Percentiles rank a stretch among this genome's conserved stretches.
Evolutionary conservation across 2,113 vertebrate genomes (phyloP).

Genomic region (Nettapus auritus): DNA sequence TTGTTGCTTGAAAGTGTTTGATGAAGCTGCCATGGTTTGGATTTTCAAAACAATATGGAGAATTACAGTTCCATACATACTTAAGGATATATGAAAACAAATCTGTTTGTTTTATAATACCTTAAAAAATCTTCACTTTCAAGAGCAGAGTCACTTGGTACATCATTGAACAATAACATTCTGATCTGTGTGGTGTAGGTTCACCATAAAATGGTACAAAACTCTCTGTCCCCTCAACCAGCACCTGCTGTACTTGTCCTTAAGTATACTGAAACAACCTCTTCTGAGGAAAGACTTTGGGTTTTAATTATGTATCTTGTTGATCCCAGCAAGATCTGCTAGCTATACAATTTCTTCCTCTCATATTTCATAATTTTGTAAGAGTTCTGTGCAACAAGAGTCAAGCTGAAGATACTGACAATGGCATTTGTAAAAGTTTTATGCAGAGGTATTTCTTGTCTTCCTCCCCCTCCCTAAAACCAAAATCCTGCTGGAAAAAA

Average conservation of each 20-base stretch:
- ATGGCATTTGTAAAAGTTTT: neutral
- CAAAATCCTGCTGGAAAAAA: neutral
- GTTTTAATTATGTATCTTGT: neutral
- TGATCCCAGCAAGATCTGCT: neutral
- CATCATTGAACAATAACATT: neutral
- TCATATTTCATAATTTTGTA: neutral
- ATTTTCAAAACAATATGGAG: neutral
- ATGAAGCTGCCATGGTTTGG: neutral
- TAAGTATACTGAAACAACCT: neutral
- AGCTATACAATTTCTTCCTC: neutral
- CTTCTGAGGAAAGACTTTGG: neutral
- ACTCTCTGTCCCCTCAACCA: neutral
- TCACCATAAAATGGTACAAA: neutral
- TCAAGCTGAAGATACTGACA: neutral
- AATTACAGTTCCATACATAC: neutral
- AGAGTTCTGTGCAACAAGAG: neutral
- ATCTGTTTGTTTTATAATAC: neutral
- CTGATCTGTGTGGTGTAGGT: fast-evolving
- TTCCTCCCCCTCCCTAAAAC: neutral
- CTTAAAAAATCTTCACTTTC: neutral
- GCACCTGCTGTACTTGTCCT: neutral
- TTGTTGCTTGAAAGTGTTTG: neutral
- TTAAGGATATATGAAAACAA: neutral
- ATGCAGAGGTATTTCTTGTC: neutral
- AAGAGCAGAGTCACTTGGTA: neutral